A percentile compares a stretch with the other conserved stretches of the same genome.
Conservation (phyloP, 2,888 invertebrate species). For the Agriopis leucophaearia region DNA sequence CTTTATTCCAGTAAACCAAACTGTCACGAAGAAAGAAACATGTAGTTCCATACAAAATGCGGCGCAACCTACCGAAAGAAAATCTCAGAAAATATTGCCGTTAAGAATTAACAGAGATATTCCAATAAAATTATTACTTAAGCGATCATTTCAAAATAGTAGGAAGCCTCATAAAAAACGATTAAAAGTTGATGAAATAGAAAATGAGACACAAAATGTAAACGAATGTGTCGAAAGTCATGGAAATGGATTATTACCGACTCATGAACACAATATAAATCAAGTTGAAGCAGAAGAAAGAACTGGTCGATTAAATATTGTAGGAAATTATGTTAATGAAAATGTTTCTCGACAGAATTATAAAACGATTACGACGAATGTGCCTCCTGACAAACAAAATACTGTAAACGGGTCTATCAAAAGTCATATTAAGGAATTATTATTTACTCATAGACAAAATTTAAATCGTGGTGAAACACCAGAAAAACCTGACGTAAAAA, state of each 20-base stretch:
- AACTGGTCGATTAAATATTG: background rate
- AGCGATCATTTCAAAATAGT: slow-evolving; percentile 6
- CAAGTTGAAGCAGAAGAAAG: background rate
- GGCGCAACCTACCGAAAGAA: background rate
- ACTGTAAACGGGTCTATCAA: background rate
- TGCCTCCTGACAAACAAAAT: background rate
- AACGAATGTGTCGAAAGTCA: background rate
- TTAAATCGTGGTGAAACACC: background rate
- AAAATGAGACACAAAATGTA: background rate
- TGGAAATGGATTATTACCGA: background rate
- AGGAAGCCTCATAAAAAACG: slow-evolving; percentile 2
- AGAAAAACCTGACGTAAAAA: background rate
- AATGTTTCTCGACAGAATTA: background rate
- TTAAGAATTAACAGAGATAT: background rate
- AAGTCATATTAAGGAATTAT: background rate
- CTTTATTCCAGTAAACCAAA: background rate
- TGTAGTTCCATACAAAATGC: background rate
- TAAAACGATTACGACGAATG: background rate
- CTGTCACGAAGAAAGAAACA: background rate
- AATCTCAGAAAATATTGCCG: background rate
- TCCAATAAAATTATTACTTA: slow-evolving; percentile 9
- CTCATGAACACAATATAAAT: background rate
- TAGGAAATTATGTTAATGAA: background rate
- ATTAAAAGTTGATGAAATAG: background rate
- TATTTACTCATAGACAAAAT: background rate